Conservation (phyloP, 1,140 invertebrate genomes). For the Philaenus spumarius region DNA sequence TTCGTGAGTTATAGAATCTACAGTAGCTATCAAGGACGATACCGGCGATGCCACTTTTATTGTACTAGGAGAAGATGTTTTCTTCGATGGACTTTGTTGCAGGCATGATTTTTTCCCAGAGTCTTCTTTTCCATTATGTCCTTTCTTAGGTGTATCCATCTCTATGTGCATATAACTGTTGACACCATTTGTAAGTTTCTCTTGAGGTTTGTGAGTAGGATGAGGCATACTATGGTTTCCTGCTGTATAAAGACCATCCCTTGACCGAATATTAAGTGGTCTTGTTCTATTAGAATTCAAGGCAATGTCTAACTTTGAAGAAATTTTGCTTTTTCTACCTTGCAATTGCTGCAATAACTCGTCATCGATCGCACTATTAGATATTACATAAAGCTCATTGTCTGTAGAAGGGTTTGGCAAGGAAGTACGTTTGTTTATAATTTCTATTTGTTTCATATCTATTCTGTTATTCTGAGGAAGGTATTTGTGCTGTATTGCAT, state of each 20-base stretch:
- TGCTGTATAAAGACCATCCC: not conserved
- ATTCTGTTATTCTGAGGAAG: conserved; percentile 9
- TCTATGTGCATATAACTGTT: not conserved
- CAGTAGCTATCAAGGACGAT: conserved; percentile 17
- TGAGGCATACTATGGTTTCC: not conserved
- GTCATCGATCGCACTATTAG: conserved; percentile 29
- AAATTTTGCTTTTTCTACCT: conserved; percentile 10
- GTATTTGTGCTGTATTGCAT: not conserved
- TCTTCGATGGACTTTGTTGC: conserved; percentile 1
- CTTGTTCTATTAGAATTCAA: not conserved
- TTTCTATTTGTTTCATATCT: conserved; percentile 14
- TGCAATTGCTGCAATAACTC: conserved; percentile 24
- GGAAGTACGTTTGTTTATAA: conserved; percentile 12
- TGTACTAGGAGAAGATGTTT: conserved; percentile 12
- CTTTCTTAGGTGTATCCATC: not conserved
- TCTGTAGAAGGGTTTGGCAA: conserved; percentile 18
- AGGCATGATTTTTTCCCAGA: not conserved
- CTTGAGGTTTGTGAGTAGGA: conserved; percentile 8
- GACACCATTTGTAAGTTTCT: not conserved
- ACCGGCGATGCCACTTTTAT: conserved; percentile 24
- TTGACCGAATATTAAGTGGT: not conserved
- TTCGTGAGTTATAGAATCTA: conserved; percentile 1
- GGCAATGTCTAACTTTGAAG: not conserved
- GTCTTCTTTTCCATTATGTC: not conserved
- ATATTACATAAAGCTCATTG: conserved; percentile 30